Evolutionary conservation across 2,888 invertebrate species (phyloP).

Genomic region (Melanotus villosus): DNA sequence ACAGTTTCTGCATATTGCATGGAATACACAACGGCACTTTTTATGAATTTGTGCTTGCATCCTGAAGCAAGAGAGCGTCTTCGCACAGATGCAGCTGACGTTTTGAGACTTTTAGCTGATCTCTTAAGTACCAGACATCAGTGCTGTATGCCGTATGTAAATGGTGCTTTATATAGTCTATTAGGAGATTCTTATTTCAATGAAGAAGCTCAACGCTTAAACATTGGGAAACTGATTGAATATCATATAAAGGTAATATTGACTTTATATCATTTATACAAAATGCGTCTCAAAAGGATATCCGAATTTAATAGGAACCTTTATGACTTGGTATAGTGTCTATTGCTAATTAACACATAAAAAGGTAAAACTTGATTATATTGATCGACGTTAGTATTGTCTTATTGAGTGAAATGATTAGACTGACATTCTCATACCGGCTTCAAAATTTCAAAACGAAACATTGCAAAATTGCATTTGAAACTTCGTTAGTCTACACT

Average conservation of each 20-base stretch:
- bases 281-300: no score
- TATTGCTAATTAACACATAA: no score
- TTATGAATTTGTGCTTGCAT: constrained; percentile 79
- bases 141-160: constrained; percentile 63
- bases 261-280: no score
- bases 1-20: constrained; percentile 72
- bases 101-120: constrained; percentile 56
- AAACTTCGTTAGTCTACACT: no score
- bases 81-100: constrained; percentile 51
- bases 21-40: constrained; percentile 77
- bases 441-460: no score
- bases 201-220: constrained; percentile 63
- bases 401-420: no score
- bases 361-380: no score
- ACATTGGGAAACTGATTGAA: constrained; percentile 40
- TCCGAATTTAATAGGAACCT: no score
- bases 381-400: no score
- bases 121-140: constrained; percentile 57
- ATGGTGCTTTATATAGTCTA: constrained; percentile 67
- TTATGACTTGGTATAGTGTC: no score
- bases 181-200: constrained; percentile 68
- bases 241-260: constrained; percentile 48
- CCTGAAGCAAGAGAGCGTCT: constrained; percentile 66
- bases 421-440: no score
- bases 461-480: no score